Percentiles rank a stretch among this genome's conserved stretches.
phyloP scores from a whole-genome alignment of 2,888 invertebrate genomes.

The Tachina grossa region DNA sequence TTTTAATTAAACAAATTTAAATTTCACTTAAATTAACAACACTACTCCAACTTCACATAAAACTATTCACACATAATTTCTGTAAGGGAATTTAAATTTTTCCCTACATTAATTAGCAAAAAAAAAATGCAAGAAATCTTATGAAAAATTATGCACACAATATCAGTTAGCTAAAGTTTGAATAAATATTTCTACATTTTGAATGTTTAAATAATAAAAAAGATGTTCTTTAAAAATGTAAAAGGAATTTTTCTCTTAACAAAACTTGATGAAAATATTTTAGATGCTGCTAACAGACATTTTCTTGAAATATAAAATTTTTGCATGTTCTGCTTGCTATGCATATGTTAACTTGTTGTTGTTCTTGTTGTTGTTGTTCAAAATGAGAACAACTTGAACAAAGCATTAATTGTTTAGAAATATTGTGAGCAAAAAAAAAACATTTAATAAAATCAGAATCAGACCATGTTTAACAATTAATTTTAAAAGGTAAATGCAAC shows the following conservation, averaged over 20 bases:
- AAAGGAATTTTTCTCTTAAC: background rate
- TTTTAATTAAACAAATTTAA: no score
- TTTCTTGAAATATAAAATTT: background rate
- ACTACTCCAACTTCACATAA: no score
- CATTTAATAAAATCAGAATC: background rate
- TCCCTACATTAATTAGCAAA: background rate
- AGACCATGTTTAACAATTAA: constrained; percentile 27
- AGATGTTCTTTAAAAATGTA: background rate
- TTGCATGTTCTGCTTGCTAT: background rate
- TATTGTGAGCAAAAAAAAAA: background rate
- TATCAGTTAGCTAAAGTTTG: background rate
- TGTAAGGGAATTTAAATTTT: no score
- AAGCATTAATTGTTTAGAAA: constrained; percentile 24
- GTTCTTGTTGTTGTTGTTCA: background rate
- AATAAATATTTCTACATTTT: constrained; percentile 12
- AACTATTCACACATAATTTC: no score
- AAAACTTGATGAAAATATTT: constrained; percentile 24
- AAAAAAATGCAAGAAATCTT: background rate
- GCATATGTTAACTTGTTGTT: background rate
- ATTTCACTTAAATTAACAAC: no score
- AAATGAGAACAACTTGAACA: constrained; percentile 16
- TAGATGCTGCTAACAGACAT: background rate
- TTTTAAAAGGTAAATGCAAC: constrained; percentile 48
- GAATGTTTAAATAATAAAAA: background rate
- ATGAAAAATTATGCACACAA: background rate